Evolutionary conservation across 2,113 vertebrate genomes (phyloP).

Genomic region (Neogobius melanostomus): DNA sequence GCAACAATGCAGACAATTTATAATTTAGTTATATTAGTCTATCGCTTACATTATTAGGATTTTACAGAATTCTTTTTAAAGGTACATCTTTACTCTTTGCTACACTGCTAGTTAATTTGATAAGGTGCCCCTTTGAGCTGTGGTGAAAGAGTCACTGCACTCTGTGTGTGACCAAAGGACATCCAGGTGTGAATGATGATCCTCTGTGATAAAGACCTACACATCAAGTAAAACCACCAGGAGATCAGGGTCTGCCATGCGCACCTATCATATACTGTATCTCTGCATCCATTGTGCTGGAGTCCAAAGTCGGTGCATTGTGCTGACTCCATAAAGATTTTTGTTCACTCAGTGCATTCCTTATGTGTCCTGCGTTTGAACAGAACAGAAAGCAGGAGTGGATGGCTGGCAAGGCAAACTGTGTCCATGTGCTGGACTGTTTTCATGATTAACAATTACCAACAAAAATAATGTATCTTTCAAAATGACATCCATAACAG

Average conservation of each 20-base stretch:
- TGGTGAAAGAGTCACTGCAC: conserved; percentile 71
- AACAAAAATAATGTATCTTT: too few relatives aligned
- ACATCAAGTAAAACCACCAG: conserved; percentile 67
- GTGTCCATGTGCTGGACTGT: too few relatives aligned
- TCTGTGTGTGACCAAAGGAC: conserved; percentile 67
- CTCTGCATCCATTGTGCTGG: conserved; percentile 63
- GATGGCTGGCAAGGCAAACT: too few relatives aligned
- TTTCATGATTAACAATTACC: too few relatives aligned
- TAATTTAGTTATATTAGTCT: too few relatives aligned
- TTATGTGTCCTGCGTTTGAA: too few relatives aligned
- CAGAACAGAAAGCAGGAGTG: too few relatives aligned
- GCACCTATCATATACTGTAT: conserved; percentile 43
- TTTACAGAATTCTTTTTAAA: not conserved
- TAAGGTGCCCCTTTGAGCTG: conserved; percentile 50
- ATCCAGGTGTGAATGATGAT: conserved; percentile 64
- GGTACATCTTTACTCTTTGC: not conserved
- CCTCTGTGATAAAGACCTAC: conserved; percentile 70
- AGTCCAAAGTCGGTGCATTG: conserved; percentile 30
- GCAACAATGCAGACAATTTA: not conserved
- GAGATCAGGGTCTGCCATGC: conserved; percentile 57
- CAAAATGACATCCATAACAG: too few relatives aligned
- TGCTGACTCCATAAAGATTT: conserved; percentile 37
- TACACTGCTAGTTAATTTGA: conserved; percentile 4
- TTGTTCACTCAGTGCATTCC: not conserved
- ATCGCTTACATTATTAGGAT: not conserved